These are phyloP conservation scores for Palloptera scutellata DNA, from an alignment of 2,888 invertebrate species.

Conservation along the genomic window DNA sequence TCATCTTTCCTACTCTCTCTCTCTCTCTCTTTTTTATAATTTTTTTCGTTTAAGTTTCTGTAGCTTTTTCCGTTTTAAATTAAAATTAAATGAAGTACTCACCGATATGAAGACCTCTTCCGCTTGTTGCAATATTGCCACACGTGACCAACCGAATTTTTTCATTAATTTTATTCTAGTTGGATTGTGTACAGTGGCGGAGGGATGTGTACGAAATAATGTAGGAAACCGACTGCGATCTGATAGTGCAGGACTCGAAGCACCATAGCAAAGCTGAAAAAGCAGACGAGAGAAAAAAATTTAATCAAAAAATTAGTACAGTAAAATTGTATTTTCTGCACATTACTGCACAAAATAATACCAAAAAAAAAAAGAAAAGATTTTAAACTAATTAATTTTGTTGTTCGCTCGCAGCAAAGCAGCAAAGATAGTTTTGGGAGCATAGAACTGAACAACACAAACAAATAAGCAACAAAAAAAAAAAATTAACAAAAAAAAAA, in stretches of 20 bases:
- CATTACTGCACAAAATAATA: background rate
- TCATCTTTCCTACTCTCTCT: too few species aligned
- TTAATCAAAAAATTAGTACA: background rate
- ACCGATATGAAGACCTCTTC: conserved; percentile 97
- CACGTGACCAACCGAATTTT: conserved; percentile 96
- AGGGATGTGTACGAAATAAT: conserved; percentile 97
- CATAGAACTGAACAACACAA: too few species aligned
- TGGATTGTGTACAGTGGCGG: conserved; percentile 98
- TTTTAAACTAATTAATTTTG: conserved; percentile 8
- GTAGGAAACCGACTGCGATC: conserved; percentile 97
- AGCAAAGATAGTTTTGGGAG: too few species aligned
- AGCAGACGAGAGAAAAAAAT: conserved; percentile 10
- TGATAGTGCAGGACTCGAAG: conserved; percentile 97
- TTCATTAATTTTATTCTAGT: conserved; percentile 96
- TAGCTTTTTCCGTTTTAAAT: too few species aligned
- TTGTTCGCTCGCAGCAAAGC: too few species aligned
- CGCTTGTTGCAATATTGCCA: conserved; percentile 97
- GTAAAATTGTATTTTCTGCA: too few species aligned
- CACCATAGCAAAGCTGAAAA: conserved; percentile 94
- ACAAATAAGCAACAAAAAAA: too few species aligned
- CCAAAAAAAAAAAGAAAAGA: background rate
- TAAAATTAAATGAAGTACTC: conserved; percentile 27
- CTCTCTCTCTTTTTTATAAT: too few species aligned
- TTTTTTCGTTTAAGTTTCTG: too few species aligned
- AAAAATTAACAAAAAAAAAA: too few species aligned